Evolutionary conservation across 1,140 invertebrate species (phyloP).

Genomic region (Onthophagus taurus): DNA sequence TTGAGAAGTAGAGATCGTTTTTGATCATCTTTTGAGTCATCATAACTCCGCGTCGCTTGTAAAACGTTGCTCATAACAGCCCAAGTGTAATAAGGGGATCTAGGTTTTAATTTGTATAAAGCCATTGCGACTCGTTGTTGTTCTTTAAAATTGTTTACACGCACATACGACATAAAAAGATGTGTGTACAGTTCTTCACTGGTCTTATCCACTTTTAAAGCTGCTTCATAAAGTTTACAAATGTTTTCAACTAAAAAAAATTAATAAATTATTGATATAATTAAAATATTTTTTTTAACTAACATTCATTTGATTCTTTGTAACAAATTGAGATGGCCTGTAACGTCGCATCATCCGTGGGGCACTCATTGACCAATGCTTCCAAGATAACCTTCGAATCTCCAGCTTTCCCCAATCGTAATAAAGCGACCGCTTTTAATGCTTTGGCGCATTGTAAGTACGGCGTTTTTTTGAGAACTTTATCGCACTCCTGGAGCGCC

Average conservation of each 20-base stretch:
- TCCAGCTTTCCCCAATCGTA: conserved; percentile 71
- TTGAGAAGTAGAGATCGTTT: conserved; percentile 61
- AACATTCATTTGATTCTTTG: conserved; percentile 82
- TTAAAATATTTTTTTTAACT: conserved; percentile 29
- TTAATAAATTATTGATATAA: conserved; percentile 3
- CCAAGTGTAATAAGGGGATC: conserved; percentile 98
- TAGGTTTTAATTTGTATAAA: conserved; percentile 82
- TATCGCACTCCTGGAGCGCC: conserved; percentile 94
- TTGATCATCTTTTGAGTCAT: conserved; percentile 39
- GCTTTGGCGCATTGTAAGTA: conserved; percentile 82
- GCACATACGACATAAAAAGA: conserved; percentile 92
- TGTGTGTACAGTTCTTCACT: conserved; percentile 90
- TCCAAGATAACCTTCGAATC: conserved; percentile 70
- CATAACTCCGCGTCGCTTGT: conserved; percentile 55
- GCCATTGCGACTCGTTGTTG: conserved; percentile 84
- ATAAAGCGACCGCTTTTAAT: conserved; percentile 80
- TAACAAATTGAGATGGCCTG: conserved; percentile 97
- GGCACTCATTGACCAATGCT: conserved; percentile 68
- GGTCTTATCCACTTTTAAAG: conserved; percentile 70
- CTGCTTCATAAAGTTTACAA: conserved; percentile 80
- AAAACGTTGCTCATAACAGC: conserved; percentile 91
- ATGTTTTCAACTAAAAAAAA: conserved; percentile 67
- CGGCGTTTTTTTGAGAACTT: conserved; percentile 88
- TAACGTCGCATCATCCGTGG: conserved; percentile 83
- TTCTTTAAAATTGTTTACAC: conserved; percentile 80